Percentiles rank a stretch among this genome's conserved stretches.
These are phyloP conservation scores for Blastobasis lacticolella DNA, from an alignment of 2,888 invertebrate species.

Conservation along the genomic window DNA sequence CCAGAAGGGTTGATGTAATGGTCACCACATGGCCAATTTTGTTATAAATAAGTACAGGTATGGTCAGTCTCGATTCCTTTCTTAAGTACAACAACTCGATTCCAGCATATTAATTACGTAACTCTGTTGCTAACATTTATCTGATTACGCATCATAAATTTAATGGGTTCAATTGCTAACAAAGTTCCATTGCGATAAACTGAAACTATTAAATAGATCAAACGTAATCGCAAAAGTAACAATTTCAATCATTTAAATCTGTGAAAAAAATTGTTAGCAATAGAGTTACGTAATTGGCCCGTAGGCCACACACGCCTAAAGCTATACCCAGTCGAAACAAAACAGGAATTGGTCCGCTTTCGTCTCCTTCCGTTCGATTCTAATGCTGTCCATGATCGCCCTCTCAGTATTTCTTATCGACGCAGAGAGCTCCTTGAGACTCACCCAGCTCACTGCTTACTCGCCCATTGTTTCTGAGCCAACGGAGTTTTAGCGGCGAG, in stretches of 20 bases:
- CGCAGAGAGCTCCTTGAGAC: slow-evolving; percentile 31
- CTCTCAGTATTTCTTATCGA: slow-evolving; percentile 14
- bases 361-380: too few species aligned
- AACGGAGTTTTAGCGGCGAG: slow-evolving; percentile 21
- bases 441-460: slow-evolving; percentile 33
- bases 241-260: too few species aligned
- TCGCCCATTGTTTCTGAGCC: slow-evolving; percentile 36
- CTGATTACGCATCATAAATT: too few species aligned
- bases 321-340: not conserved
- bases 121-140: too few species aligned
- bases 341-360: not conserved
- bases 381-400: too few species aligned
- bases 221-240: too few species aligned
- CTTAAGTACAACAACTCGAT: not conserved
- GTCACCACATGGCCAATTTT: not conserved
- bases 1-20: not conserved
- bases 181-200: too few species aligned
- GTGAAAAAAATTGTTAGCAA: too few species aligned
- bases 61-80: not conserved
- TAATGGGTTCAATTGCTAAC: too few species aligned
- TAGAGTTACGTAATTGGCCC: too few species aligned
- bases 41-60: slow-evolving; percentile 9
- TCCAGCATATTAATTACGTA: too few species aligned
- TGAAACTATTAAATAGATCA: too few species aligned
- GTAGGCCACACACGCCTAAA: not conserved